Evolutionary conservation across 2,797 vertebrate species (phyloP), one percentile per base, ranked within the genome.

Genomic region (Sarcoramphus papa): DNA sequence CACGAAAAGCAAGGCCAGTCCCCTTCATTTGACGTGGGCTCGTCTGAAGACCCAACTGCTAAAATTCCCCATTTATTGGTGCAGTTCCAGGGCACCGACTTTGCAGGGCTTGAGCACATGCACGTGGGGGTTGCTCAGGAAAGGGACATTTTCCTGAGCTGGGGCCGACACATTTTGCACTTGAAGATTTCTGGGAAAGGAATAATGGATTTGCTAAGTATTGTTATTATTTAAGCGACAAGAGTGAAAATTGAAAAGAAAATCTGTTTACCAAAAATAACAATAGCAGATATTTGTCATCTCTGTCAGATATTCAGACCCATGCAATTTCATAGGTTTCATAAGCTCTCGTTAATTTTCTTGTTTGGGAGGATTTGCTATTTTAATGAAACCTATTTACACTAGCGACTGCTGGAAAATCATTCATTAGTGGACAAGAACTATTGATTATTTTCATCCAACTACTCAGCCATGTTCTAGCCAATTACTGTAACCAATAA

Each of bases 371-470:
- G 84, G 90, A 92, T 96, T 95, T 93, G 94, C 94, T 95, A 22
- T 93, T 97, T 95, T 96, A 97, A 97, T 96, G 94, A 92, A 97
- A 95, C 91, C 95, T 94, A 75, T 94, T 97, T 97, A 85, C 91
- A 72, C 77, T 28, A 45, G 76, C 10, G 0, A 87, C 92, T 90
- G 92, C 95, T 95, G 92, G 95, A 96, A 97, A 97, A 96, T 96
- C 95, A 96, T 97, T 97, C 96, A 94, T 94, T 96, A 94, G 93
- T 40, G 35, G 87, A 94, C 94, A 91, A 94, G 96, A 93, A 90
- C 91, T 96, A 97, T 97, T 94, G 97, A 96, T 97, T 97, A 95
- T 95, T 97, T 95, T 92, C 86, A 90, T 93, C 94, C 93, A 92
- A 15, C 91, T 88, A 31, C 92, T 94, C 94, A 90, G 91, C 83